phyloP scores from a whole-genome alignment of 2,797 vertebrate genomes.

The Vipera latastei region DNA sequence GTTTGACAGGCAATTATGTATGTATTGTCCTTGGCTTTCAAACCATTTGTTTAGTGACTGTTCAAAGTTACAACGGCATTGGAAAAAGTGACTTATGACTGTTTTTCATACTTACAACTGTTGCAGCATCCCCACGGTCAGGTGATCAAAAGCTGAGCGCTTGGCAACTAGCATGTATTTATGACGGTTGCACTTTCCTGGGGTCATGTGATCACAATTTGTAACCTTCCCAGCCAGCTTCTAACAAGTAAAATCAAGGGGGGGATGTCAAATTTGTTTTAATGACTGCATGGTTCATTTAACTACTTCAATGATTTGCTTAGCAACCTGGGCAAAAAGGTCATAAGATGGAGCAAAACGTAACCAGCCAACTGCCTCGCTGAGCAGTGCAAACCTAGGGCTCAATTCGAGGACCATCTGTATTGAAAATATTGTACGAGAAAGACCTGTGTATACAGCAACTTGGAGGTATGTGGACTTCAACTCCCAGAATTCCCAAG shows the following conservation, averaged over 20 bases:
- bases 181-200: background rate
- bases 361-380: background rate
- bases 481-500: background rate
- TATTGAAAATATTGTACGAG: background rate
- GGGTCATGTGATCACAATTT: background rate
- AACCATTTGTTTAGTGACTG: background rate
- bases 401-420: background rate
- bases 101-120: too few species aligned
- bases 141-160: background rate
- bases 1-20: background rate
- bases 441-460: background rate
- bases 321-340: background rate
- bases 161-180: background rate
- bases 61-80: background rate
- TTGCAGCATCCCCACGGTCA: too few species aligned
- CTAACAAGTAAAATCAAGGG: background rate
- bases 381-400: background rate
- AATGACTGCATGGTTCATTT: background rate
- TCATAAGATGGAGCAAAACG: background rate
- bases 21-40: background rate
- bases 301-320: background rate
- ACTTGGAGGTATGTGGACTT: background rate
- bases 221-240: background rate
- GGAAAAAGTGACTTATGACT: background rate
- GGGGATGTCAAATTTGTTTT: background rate